A percentile compares a stretch with the other conserved stretches of the same genome.
These are phyloP conservation scores for Alethe diademata DNA, from an alignment of 2,113 vertebrate species.

Conservation along the genomic window DNA sequence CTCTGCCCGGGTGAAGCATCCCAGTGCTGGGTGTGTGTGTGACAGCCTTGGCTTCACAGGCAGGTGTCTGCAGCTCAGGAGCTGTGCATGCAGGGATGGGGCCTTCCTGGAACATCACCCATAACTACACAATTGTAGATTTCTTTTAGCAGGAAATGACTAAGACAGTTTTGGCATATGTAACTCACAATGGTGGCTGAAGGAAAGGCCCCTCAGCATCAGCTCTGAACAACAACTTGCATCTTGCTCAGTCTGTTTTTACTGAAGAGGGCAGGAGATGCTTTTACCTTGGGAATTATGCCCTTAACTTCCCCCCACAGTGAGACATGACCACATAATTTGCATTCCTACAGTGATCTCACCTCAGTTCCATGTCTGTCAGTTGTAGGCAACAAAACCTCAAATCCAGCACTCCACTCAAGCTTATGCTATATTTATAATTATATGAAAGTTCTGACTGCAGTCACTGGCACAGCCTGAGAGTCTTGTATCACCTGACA, in stretches of 20 bases:
- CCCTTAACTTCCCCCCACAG: not conserved
- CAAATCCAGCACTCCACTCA: not conserved
- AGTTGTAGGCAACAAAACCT: not conserved
- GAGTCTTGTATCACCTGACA: accelerated
- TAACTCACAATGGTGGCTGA: too few relatives aligned
- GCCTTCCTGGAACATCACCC: not conserved
- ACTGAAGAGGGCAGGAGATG: too few relatives aligned
- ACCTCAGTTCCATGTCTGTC: not conserved
- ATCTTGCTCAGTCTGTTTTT: too few relatives aligned
- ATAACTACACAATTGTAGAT: too few relatives aligned
- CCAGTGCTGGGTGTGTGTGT: accelerated
- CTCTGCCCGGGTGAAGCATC: not conserved
- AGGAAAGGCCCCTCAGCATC: too few relatives aligned
- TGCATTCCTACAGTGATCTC: not conserved
- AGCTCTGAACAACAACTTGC: too few relatives aligned
- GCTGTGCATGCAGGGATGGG: accelerated
- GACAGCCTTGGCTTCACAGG: not conserved
- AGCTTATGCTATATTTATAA: not conserved
- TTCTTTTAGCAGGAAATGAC: too few relatives aligned
- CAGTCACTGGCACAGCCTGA: not conserved
- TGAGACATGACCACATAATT: not conserved
- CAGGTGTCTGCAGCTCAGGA: not conserved
- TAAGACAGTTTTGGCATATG: too few relatives aligned
- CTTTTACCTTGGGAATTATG: not conserved
- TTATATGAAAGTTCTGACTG: not conserved